Conservation (phyloP, 92 coral and sea anemone species). For the Epizoanthus rinbou region DNA sequence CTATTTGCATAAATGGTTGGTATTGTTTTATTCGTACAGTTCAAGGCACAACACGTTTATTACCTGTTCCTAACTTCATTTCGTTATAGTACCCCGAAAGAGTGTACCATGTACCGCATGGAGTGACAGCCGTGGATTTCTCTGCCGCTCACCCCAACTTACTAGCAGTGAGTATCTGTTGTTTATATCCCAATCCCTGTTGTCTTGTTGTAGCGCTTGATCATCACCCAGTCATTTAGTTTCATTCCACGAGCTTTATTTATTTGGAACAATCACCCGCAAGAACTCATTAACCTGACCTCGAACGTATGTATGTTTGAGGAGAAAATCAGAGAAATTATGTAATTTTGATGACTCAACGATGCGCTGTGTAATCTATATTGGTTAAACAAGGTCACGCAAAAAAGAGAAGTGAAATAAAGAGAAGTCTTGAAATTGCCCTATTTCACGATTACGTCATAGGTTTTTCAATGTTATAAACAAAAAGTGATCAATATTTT, state of each 20-base stretch:
- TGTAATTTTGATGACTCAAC: background rate
- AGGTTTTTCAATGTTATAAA: too few relatives aligned
- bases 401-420: too few relatives aligned
- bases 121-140: conserved; percentile 93
- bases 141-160: conserved; percentile 95
- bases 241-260: too few relatives aligned
- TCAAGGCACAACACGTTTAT: background rate
- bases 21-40: background rate
- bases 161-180: conserved; percentile 75
- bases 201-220: background rate
- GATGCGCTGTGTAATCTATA: too few relatives aligned
- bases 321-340: background rate
- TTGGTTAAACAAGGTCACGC: too few relatives aligned
- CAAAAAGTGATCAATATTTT: too few relatives aligned
- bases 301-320: background rate
- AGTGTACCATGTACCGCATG: conserved; percentile 75
- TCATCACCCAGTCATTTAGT: too few relatives aligned
- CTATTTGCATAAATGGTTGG: too few relatives aligned
- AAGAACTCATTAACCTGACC: too few relatives aligned
- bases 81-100: conserved; percentile 86
- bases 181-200: background rate
- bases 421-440: too few relatives aligned
- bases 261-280: too few relatives aligned
- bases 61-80: background rate
- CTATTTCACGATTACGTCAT: too few relatives aligned